These are phyloP conservation scores for Linyphia triangularis DNA, from an alignment of 2,888 invertebrate genomes.

Conservation along the genomic window DNA sequence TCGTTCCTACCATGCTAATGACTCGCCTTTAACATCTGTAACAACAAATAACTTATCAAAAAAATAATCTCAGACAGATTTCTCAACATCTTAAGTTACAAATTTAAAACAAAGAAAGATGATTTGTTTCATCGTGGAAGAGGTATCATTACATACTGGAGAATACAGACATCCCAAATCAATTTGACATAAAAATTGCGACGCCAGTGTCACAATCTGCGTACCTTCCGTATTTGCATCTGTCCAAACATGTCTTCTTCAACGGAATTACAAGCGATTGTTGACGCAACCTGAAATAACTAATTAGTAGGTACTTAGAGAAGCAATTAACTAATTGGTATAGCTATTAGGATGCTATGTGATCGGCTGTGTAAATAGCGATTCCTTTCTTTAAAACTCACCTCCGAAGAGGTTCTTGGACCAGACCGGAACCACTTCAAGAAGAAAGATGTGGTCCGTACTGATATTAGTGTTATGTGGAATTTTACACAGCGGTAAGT, in stretches of 20 bases:
- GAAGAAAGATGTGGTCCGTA: slow-evolving; percentile 9
- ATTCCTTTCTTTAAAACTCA: not conserved
- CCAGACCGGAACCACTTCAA: not conserved
- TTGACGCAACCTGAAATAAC: not conserved
- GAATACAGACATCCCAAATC: too few species aligned
- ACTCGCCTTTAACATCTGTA: too few species aligned
- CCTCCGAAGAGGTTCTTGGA: not conserved
- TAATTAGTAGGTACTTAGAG: not conserved
- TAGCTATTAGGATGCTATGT: slow-evolving; percentile 15
- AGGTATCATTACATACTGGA: too few species aligned
- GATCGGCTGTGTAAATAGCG: slow-evolving; percentile 14
- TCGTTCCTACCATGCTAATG: too few species aligned
- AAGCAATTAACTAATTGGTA: slow-evolving; percentile 37
- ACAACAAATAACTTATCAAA: too few species aligned
- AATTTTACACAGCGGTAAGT: slow-evolving; percentile 15
- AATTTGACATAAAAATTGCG: not conserved
- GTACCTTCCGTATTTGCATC: not conserved
- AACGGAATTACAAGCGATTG: not conserved
- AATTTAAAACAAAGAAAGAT: too few species aligned
- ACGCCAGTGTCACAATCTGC: not conserved
- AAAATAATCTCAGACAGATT: too few species aligned
- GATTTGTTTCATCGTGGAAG: too few species aligned
- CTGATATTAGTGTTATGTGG: slow-evolving; percentile 24
- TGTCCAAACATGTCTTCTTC: not conserved
- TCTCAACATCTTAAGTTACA: too few species aligned